Base-by-base conservation (phyloP, 2,888 invertebrate species). In the Amiota minor region DNA sequence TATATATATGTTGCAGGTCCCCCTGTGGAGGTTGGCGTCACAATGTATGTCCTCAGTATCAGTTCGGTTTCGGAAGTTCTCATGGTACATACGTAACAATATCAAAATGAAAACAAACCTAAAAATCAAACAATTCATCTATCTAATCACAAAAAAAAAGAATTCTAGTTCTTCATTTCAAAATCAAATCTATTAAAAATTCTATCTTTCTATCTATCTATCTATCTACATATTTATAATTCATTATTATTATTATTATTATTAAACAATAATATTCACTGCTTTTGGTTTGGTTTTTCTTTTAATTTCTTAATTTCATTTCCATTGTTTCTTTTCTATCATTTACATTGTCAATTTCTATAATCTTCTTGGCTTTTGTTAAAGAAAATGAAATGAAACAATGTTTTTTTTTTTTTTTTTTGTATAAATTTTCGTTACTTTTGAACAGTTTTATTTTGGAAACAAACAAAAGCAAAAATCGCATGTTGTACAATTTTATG, bases 11-110 rank as follows among this genome's bases (percentile, higher is more conserved):
- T 94, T 96, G 91, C 95, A 97, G 97, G 96, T 94, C 95, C 95
- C 91, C 97, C 98, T 90, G 98, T 98, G 92, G 97, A 96, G 92
- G 97, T 98, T 91, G 97, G 97, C 91, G 96, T 98, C 92, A 97
- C 97, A 92, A 97, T 98, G 95, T 97, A 97, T 93, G 97, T 98
- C 92, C 95, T 97, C 92, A 96, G 96, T 93, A 98, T 98, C 94
- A 96, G 97, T 93, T 97, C 97, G 91, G 96, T 98, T 92, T 97
- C 97, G 92, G 98, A 98, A 94, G 97, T 97, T 92, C 95, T 97
- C 93, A 98, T 97, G 97, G 97, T 97, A 95, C 92, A 92, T 91
- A 90, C 86, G 79, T 78, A 80, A 62, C 14, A 70, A 74, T 65
- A 73, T 74, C 75, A 75, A 75, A 47, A 35, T 74, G 77, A 72